phyloP scores from a whole-genome alignment of 1,140 invertebrate species.

The Sipha flava region DNA sequence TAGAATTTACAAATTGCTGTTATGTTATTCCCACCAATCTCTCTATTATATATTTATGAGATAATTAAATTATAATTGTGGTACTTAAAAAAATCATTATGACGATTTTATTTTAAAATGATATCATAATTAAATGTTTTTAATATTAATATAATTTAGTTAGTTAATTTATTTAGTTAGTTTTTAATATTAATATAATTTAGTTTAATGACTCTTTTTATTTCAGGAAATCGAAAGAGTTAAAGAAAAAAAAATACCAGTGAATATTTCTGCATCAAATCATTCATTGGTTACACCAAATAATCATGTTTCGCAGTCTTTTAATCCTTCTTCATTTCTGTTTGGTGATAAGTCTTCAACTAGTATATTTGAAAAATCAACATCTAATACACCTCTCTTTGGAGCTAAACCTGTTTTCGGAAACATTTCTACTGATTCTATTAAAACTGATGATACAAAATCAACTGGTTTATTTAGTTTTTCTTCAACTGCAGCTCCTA shows the following conservation, averaged over 20 bases:
- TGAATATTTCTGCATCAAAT: not conserved
- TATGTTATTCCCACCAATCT: too few relatives aligned
- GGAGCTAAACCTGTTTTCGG: slow-evolving; percentile 4
- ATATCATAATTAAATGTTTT: too few relatives aligned
- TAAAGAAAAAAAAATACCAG: not conserved
- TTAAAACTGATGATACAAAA: slow-evolving; percentile 2
- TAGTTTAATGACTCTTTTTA: not conserved
- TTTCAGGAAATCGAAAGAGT: slow-evolving; percentile 3
- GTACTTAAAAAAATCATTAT: too few relatives aligned
- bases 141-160: too few relatives aligned
- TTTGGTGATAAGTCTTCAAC: slow-evolving; percentile 13
- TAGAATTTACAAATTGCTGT: too few relatives aligned
- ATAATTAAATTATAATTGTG: too few relatives aligned
- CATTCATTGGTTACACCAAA: not conserved
- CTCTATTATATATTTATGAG: too few relatives aligned
- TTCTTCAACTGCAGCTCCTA: not conserved
- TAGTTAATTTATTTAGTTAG: too few relatives aligned
- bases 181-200: not conserved
- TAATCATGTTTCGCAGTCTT: not conserved
- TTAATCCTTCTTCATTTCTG: not conserved
- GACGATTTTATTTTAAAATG: too few relatives aligned
- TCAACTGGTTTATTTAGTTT: not conserved
- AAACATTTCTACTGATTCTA: not conserved
- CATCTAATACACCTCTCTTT: not conserved
- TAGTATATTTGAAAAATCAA: not conserved